Evolutionary conservation across 2,113 vertebrate species (phyloP), one percentile per base, ranked within the genome.

Genomic region (Leptodactylus fuscus): DNA sequence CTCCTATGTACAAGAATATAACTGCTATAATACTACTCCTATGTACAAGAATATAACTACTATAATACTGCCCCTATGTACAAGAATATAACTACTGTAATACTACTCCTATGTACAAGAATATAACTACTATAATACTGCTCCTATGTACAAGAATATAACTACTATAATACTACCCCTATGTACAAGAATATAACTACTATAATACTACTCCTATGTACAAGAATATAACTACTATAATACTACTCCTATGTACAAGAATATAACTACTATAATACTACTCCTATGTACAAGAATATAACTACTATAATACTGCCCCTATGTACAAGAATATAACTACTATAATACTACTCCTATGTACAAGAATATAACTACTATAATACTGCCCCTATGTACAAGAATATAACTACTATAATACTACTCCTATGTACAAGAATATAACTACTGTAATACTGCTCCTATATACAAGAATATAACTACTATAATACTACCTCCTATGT

Each of bases 171-270:
- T n/a, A n/a, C n/a, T n/a, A n/a, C n/a, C n/a, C 41, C 41, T 44
- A 44, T 44, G 41, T 27, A 60, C 55, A 24, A 60, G 55, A 60
- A 27, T 20, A 60, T 60, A 60, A 60, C 55, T 60, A 60, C 55
- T 60, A 60, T 60, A 60, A 60, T 24, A 60, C 55, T 60, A n/a
- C 55, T 18, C 62, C 62, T 67, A 67, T 67, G 3, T 67, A 67
- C 62, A 67, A 67, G 62, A 67, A 67, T 67, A 67, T 67, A 67
- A 16, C 29, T 67, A 67, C 62, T 67, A 67, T 67, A 67, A 67
- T 67, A 67, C 62, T 67, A 29, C 24, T 1, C 60, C 62, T 62
- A 62, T 62, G 10, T 62, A 62, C 60, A 62, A 5, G 60, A 62
- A 62, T 62, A 62, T 62, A 62, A 62, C 60, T 62, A 62, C 60